A percentile compares a stretch with the other conserved stretches of the same genome.
phyloP scores from a whole-genome alignment of 2,797 vertebrate species.

The Chanos chanos region DNA sequence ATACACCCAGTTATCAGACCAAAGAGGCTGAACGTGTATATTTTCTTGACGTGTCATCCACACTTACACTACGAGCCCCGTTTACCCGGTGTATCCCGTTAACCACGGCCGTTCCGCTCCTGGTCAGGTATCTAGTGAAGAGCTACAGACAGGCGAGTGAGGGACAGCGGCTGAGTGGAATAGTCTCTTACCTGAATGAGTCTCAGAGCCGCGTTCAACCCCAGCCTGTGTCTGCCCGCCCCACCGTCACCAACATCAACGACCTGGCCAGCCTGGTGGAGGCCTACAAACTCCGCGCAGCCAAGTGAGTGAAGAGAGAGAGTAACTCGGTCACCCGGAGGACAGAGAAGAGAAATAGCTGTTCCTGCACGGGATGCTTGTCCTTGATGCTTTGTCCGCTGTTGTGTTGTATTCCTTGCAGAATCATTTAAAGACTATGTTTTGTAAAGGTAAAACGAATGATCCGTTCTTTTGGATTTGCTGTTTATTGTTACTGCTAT shows the following conservation, averaged over 20 bases:
- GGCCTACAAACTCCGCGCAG: slow-evolving; percentile 87
- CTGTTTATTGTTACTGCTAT: too few species aligned
- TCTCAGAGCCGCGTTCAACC: slow-evolving; percentile 76
- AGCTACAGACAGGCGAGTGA: slow-evolving; percentile 82
- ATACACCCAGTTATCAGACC: too few species aligned
- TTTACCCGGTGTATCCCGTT: background rate
- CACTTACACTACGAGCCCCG: too few species aligned
- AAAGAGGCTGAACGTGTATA: too few species aligned
- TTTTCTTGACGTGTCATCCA: too few species aligned
- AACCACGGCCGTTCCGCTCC: background rate
- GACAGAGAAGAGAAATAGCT: background rate
- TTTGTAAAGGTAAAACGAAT: too few species aligned
- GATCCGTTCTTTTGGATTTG: too few species aligned
- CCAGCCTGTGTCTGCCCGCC: slow-evolving; percentile 77
- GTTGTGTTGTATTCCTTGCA: too few species aligned
- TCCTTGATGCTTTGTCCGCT: too few species aligned
- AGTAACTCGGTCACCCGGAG: too few species aligned
- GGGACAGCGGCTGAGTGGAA: slow-evolving; percentile 82
- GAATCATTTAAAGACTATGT: too few species aligned
- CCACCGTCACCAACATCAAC: slow-evolving; percentile 68
- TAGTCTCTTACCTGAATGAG: slow-evolving; percentile 90
- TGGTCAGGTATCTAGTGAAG: slow-evolving; percentile 86
- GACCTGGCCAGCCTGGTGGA: slow-evolving; percentile 82
- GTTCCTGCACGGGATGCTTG: too few species aligned
- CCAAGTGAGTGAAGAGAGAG: slow-evolving; percentile 82